Percentiles rank a stretch among this genome's conserved stretches.
These are phyloP conservation scores for Crotalus tigris DNA, from an alignment of 2,113 vertebrate genomes.

Conservation along the genomic window DNA sequence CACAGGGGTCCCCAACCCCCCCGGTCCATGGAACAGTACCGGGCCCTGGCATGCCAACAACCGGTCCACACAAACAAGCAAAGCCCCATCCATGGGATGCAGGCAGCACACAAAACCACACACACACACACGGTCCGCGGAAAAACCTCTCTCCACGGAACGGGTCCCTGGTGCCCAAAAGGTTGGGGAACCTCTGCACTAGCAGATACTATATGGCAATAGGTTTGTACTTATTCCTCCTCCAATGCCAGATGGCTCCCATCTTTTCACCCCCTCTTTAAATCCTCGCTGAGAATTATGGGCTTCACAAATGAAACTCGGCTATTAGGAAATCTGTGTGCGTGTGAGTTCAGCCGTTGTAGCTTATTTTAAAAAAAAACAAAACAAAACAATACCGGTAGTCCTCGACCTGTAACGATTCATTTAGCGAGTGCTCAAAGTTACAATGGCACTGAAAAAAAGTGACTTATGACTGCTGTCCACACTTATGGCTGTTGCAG, in stretches of 20 bases:
- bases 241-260: not conserved
- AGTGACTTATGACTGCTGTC: not conserved
- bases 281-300: not conserved
- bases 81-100: too few relatives aligned
- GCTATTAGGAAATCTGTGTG: not conserved
- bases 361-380: not conserved
- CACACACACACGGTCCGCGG: too few relatives aligned
- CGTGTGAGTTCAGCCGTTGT: not conserved
- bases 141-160: too few relatives aligned
- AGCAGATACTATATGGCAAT: not conserved
- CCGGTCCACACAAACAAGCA: too few relatives aligned
- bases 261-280: not conserved
- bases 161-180: too few relatives aligned
- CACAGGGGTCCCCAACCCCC: too few relatives aligned
- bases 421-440: not conserved
- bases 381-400: not conserved
- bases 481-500: not conserved
- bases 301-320: not conserved
- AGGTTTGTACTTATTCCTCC: not conserved
- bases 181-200: too few relatives aligned
- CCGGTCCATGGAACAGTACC: too few relatives aligned
- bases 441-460: not conserved
- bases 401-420: not conserved
- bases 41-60: too few relatives aligned
- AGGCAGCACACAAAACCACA: too few relatives aligned